These are phyloP conservation scores for Andricus grossulariae DNA, from an alignment of 1,140 invertebrate species.

Conservation along the genomic window DNA sequence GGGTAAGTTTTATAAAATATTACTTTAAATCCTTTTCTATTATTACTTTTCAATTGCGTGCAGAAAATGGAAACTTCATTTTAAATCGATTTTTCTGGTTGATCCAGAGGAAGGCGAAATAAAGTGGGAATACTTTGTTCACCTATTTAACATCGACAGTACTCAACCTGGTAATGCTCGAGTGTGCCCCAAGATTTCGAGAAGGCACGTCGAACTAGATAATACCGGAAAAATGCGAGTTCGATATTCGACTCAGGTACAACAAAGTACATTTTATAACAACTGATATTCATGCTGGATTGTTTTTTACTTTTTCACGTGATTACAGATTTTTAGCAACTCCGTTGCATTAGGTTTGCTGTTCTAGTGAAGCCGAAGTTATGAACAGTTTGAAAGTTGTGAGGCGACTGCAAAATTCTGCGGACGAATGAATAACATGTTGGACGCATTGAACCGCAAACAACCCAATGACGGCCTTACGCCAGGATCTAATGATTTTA, in stretches of 20 bases:
- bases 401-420: constrained; percentile 47
- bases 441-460: constrained; percentile 51
- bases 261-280: constrained; percentile 3
- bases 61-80: background rate
- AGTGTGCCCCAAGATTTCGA: constrained; percentile 51
- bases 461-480: constrained; percentile 48
- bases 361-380: constrained; percentile 43
- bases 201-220: constrained; percentile 40
- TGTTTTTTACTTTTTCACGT: background rate
- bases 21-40: background rate
- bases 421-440: constrained; percentile 44
- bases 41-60: background rate
- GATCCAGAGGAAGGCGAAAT: constrained; percentile 1
- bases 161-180: constrained; percentile 14
- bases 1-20: constrained; percentile 32
- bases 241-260: constrained; percentile 44
- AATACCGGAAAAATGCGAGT: constrained; percentile 49
- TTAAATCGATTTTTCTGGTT: constrained; percentile 1
- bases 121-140: constrained; percentile 36
- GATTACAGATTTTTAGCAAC: constrained; percentile 48
- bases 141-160: constrained; percentile 34
- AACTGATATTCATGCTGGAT: background rate
- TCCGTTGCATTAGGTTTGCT: constrained; percentile 45
- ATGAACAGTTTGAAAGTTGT: constrained; percentile 37
- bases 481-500: constrained; percentile 36